Evolutionary conservation across 1,140 invertebrate species (phyloP).

Genomic region (Caenorhabditis briggsae): DNA sequence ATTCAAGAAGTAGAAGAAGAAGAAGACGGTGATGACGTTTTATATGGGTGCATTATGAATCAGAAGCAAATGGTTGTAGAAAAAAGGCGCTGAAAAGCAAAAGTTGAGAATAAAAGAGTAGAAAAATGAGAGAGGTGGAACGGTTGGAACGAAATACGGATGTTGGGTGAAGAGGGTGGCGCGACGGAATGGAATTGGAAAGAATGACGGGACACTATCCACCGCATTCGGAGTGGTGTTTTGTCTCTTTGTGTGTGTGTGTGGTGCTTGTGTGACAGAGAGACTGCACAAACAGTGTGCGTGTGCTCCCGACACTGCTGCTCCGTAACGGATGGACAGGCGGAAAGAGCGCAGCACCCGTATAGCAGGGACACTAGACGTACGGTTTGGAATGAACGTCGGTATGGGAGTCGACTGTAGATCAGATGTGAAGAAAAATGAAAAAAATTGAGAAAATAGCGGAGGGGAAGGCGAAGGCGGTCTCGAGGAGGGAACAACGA

Average conservation of each 20-base stretch:
- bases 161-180: not conserved
- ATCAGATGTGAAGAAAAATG: too few species aligned
- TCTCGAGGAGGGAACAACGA: too few species aligned
- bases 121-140: not conserved
- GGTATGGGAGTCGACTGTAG: not conserved
- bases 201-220: not conserved
- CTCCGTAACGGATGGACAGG: constrained; percentile 8
- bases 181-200: not conserved
- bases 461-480: too few species aligned
- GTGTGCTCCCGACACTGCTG: not conserved
- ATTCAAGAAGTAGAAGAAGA: not conserved
- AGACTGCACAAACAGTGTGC: constrained; percentile 37
- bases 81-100: too few species aligned
- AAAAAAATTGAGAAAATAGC: too few species aligned
- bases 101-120: not conserved
- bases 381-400: not conserved
- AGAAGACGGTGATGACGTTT: too few species aligned
- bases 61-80: too few species aligned
- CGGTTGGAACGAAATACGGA: not conserved
- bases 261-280: not conserved
- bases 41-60: too few species aligned
- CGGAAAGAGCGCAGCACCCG: not conserved
- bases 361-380: not conserved
- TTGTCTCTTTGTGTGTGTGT: constrained; percentile 17
- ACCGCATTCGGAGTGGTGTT: not conserved